phyloP scores from a whole-genome alignment of 2,797 vertebrate genomes.

The Nannoperca obscura region DNA sequence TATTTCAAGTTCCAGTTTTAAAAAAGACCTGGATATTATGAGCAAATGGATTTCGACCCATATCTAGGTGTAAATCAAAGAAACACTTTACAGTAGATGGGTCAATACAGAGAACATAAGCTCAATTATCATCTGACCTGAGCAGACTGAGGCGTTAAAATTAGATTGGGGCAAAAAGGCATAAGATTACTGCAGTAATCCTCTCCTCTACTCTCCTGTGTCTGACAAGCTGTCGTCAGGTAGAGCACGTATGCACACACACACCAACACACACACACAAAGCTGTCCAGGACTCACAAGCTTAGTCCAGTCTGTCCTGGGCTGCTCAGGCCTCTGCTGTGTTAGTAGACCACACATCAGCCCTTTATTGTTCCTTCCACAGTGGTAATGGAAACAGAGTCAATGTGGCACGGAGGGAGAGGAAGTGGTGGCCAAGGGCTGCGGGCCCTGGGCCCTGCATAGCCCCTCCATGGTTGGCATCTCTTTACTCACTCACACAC shows the following conservation, averaged over 20 bases:
- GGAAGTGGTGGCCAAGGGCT: constrained; percentile 77
- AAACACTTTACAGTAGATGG: constrained; percentile 9
- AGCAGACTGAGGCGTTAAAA: constrained; percentile 44
- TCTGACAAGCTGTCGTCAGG: constrained; percentile 62
- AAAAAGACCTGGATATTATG: not conserved
- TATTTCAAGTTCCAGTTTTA: not conserved
- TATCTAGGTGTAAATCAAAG: not conserved
- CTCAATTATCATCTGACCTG: constrained; percentile 11
- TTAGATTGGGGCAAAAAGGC: constrained; percentile 32
- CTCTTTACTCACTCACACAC: constrained; percentile 41
- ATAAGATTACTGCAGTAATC: constrained; percentile 47
- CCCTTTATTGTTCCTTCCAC: constrained; percentile 87
- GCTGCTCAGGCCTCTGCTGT: constrained; percentile 63
- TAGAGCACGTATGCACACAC: constrained; percentile 21
- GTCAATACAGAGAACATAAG: constrained; percentile 24
- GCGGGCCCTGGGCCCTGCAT: constrained; percentile 60
- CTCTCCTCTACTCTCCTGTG: constrained; percentile 34
- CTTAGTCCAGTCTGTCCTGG: constrained; percentile 63
- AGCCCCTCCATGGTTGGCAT: constrained; percentile 79
- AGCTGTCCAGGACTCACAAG: constrained; percentile 56
- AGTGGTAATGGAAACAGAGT: constrained; percentile 86
- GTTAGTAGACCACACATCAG: constrained; percentile 81
- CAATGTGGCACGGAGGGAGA: constrained; percentile 76
- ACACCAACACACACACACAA: constrained; percentile 26
- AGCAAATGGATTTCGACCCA: not conserved